These are phyloP conservation scores for Lasioglossum villosulum DNA, from an alignment of 2,888 invertebrate species.

Conservation along the genomic window DNA sequence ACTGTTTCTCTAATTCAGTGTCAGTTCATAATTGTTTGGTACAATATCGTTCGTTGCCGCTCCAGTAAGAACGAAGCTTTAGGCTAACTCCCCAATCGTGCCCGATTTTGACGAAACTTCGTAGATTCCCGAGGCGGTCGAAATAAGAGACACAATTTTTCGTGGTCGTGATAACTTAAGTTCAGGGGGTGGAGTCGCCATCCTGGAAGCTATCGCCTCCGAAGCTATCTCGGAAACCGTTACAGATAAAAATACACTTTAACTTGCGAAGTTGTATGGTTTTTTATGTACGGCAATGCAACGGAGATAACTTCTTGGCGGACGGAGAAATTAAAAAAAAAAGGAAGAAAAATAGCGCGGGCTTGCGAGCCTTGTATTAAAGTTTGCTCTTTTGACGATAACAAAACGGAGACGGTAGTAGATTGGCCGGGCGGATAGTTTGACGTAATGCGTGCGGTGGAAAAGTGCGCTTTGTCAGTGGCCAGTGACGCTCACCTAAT, in stretches of 20 bases:
- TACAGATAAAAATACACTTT: constrained; percentile 11
- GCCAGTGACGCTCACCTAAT: neutral
- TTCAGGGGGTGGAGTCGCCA: neutral
- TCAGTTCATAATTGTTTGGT: too few species aligned
- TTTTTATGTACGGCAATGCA: neutral
- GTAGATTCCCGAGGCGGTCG: neutral
- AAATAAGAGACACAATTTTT: neutral
- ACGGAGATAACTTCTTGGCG: neutral
- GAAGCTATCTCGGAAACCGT: neutral
- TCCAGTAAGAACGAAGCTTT: neutral
- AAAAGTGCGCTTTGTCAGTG: neutral
- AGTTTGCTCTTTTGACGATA: neutral
- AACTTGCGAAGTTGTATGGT: constrained; percentile 9
- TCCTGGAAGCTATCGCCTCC: neutral
- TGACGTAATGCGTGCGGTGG: constrained; percentile 2
- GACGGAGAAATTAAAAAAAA: neutral
- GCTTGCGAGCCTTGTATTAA: neutral
- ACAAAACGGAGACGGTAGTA: neutral
- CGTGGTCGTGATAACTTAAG: neutral
- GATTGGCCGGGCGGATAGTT: neutral
- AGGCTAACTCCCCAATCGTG: neutral
- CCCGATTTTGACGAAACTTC: neutral
- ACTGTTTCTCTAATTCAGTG: too few species aligned
- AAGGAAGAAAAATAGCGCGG: neutral
- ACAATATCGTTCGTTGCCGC: too few species aligned